These are phyloP conservation scores for Oreochromis grahami DNA, from an alignment of 2,797 vertebrate genomes.

Conservation along the genomic window DNA sequence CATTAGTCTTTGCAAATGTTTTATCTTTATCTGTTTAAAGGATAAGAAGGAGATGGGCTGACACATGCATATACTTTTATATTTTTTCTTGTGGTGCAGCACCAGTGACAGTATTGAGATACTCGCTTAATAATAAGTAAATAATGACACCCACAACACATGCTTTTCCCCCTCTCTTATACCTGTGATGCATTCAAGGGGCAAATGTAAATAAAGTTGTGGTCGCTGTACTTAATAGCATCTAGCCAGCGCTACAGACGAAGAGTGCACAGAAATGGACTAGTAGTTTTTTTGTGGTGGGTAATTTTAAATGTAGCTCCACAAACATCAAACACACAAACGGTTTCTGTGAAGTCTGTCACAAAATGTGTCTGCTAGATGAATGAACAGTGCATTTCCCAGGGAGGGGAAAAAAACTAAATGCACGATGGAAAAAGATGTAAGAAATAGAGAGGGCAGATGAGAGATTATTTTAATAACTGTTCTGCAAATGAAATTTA, in stretches of 20 bases:
- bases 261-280: neutral
- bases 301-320: neutral
- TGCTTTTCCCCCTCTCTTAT: neutral
- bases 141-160: neutral
- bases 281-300: neutral
- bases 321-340: neutral
- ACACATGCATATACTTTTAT: neutral
- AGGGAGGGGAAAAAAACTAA: neutral
- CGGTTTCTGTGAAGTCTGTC: neutral
- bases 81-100: neutral
- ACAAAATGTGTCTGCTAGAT: neutral
- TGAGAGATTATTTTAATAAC: neutral
- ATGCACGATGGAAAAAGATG: neutral
- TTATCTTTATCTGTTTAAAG: neutral
- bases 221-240: neutral
- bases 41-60: neutral
- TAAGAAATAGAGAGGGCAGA: neutral
- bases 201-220: neutral
- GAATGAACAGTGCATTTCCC: neutral
- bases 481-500: neutral
- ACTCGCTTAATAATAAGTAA: neutral
- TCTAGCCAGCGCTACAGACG: neutral
- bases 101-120: neutral
- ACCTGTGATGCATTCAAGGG: neutral
- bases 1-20: neutral